phyloP scores from a whole-genome alignment of 2,797 vertebrate species.

The Kryptolebias ocellatus region DNA sequence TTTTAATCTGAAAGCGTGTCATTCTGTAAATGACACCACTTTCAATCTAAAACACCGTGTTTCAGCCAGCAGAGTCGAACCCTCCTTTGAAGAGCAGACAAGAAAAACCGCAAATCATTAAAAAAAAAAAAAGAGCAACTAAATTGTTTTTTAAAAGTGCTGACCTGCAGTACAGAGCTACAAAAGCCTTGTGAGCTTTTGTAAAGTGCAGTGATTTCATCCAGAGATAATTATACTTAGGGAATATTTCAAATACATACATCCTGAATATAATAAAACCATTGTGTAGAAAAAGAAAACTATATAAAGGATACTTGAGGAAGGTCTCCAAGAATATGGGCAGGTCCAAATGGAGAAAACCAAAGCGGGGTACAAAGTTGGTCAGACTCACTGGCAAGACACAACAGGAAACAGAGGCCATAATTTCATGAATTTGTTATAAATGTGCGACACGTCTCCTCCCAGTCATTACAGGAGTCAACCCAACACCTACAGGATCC shows the following conservation, averaged over 20 bases:
- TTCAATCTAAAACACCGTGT: neutral
- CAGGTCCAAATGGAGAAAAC: conserved; percentile 90
- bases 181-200: neutral
- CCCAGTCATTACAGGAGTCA: conserved; percentile 6
- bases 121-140: neutral
- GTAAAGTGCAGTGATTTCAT: conserved; percentile 5
- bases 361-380: conserved; percentile 93
- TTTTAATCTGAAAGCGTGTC: neutral
- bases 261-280: no score
- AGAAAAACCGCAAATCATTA: neutral
- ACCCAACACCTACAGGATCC: conserved; percentile 2
- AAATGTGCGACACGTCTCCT: conserved; percentile 7
- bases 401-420: conserved; percentile 23
- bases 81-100: neutral
- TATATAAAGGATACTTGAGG: conserved; percentile 96
- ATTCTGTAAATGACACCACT: no score
- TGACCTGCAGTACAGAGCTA: neutral
- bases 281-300: no score
- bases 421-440: neutral
- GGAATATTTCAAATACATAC: no score
- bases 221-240: neutral
- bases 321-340: conserved; percentile 95
- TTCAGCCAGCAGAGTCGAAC: neutral
- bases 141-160: neutral
- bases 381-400: conserved; percentile 89